Evolutionary conservation across 2,113 vertebrate species (phyloP), one percentile per base, ranked within the genome.

Genomic region (Orthonyx spaldingii): DNA sequence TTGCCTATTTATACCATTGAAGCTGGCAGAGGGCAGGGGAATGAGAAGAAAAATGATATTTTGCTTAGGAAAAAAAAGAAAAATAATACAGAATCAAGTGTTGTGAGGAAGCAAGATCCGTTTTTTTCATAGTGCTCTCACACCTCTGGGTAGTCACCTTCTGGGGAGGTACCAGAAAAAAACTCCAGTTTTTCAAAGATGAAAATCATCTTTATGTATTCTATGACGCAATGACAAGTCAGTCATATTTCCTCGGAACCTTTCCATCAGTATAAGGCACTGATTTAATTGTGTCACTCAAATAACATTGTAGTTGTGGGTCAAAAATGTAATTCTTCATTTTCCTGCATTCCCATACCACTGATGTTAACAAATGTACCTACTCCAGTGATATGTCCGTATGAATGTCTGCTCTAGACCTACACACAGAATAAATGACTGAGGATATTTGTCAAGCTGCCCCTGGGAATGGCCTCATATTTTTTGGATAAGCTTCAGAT

Each of bases 401-500:
- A 60, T 35, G 75, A 78, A 44, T 10, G 7, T 71, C 9, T 37
- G 33, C 26, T 71, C 35, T 42, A 55, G 92, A 85, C 57, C 21
- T 77, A 65, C 7, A 56, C 39, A 84, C 16, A 65, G 39, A 90
- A 68, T 68, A 93, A 89, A 78, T 78, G 60, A 23, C 60, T 75
- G 75, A 64, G 52, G 80, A 39, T 95, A 68, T 90, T 71, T 92
- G 88, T 94, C 88, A 96, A 57, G 49, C 64, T 89, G 80, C 65
- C 95, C 61, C 76, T 96, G 84, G 65, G 42, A 89, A 68, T 65
- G 69, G 90, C 56, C 83, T 92, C 60, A n/a, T 90, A 61, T 71
- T 92, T 93, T 96, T 90, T 94, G 72, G 69, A 78, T 81, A 81
- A 88, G 37, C 71, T 92, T 95, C 92, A 94, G 79, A 84, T 82